Conservation (phyloP, 2,113 vertebrate species). For the Onychorhynchus coronatus region DNA sequence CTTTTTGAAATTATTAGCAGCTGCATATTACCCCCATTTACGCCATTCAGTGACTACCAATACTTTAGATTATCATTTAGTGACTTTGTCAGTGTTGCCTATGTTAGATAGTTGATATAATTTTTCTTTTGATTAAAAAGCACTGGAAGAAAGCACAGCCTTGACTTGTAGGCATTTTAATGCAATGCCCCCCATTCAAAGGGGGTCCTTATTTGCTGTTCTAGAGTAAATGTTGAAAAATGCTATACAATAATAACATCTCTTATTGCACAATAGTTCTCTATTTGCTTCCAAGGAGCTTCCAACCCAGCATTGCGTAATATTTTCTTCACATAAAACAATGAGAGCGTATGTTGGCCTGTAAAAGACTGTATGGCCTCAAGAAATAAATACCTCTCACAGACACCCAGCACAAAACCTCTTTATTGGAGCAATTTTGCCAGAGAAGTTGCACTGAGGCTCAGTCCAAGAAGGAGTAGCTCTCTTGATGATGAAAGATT, state of each 20-base stretch:
- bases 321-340: constrained; percentile 73
- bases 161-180: neutral
- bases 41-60: neutral
- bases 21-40: neutral
- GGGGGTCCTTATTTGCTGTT: neutral
- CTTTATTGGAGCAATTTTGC: constrained; percentile 77
- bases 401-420: constrained; percentile 78
- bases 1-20: neutral
- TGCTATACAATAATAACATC: constrained; percentile 63
- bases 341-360: constrained; percentile 69
- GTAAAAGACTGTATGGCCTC: constrained; percentile 71
- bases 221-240: constrained; percentile 44
- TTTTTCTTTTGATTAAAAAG: constrained; percentile 9
- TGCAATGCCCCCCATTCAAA: constrained; percentile 6
- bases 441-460: constrained; percentile 79
- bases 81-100: neutral
- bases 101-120: neutral
- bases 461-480: constrained; percentile 22
- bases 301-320: constrained; percentile 40
- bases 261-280: constrained; percentile 71
- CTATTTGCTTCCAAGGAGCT: constrained; percentile 54
- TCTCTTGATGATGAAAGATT: constrained; percentile 71
- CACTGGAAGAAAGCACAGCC: neutral
- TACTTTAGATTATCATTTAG: neutral
- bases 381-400: constrained; percentile 73